phyloP scores from a whole-genome alignment of 2,113 vertebrate genomes.

The Odocoileus hemionus region DNA sequence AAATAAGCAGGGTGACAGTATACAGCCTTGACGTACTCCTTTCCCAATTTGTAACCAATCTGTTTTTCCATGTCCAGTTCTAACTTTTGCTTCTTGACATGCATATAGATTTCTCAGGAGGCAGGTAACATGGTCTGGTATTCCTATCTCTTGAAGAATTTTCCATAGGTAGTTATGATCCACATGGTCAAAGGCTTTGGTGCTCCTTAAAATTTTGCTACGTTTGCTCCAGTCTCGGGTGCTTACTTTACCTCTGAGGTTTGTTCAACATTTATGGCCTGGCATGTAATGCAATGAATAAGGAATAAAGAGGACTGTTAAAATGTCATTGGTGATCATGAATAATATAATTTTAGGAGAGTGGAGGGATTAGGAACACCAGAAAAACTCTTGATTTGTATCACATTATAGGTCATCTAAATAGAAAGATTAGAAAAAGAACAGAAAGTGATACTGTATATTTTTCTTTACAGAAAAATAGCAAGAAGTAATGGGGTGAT shows the following conservation, averaged over 20 bases:
- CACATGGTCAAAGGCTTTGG: neutral
- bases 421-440: neutral
- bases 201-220: neutral
- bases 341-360: neutral
- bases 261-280: neutral
- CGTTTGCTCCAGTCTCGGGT: neutral
- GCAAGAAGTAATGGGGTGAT: neutral
- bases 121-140: rapidly evolving
- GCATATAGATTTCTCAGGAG: neutral
- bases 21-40: neutral
- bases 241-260: neutral
- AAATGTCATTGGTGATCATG: neutral
- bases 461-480: neutral
- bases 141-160: neutral
- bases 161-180: neutral
- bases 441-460: neutral
- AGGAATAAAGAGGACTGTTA: neutral
- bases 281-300: neutral
- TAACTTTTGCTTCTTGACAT: neutral
- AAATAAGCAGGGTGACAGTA: neutral
- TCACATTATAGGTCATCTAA: neutral
- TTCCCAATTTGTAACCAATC: neutral
- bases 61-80: neutral
- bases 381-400: neutral
- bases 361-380: neutral